Conservation (phyloP, 2,113 vertebrate species). For the Acinonyx jubatus region DNA sequence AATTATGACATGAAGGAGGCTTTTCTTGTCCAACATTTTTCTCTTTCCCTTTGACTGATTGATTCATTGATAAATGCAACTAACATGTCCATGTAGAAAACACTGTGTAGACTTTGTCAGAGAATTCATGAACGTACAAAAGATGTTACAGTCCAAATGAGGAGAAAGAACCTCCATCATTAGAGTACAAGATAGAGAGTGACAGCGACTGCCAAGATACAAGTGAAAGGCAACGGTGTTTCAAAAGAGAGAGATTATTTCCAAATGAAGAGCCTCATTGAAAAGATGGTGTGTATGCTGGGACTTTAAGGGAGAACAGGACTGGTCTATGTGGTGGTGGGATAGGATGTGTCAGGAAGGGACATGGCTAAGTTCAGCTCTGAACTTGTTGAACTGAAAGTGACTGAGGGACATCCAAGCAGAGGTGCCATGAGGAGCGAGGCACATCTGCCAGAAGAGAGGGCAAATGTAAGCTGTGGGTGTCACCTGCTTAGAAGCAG, state of each 20-base stretch:
- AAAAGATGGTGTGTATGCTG: not conserved
- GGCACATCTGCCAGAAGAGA: not conserved
- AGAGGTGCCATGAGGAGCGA: not conserved
- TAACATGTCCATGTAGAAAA: not conserved
- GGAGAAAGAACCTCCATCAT: not conserved
- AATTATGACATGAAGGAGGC: not conserved
- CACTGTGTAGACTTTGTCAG: not conserved
- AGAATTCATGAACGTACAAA: not conserved
- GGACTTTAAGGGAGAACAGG: not conserved
- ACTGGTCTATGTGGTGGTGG: not conserved
- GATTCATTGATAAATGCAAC: not conserved
- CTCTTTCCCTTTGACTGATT: not conserved
- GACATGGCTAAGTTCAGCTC: not conserved
- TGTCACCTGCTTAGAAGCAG: not conserved
- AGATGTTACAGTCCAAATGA: not conserved
- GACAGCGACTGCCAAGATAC: not conserved
- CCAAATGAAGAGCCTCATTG: not conserved
- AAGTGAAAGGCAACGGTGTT: not conserved
- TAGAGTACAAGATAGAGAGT: not conserved
- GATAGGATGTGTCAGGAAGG: not conserved
- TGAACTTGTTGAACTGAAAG: not conserved
- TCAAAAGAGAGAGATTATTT: not conserved
- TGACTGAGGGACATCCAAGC: not conserved
- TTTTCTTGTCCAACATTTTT: not conserved
- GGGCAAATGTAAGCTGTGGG: not conserved